Base-by-base conservation (phyloP, 2,113 vertebrate genomes). In the Lophura nycthemera region DNA sequence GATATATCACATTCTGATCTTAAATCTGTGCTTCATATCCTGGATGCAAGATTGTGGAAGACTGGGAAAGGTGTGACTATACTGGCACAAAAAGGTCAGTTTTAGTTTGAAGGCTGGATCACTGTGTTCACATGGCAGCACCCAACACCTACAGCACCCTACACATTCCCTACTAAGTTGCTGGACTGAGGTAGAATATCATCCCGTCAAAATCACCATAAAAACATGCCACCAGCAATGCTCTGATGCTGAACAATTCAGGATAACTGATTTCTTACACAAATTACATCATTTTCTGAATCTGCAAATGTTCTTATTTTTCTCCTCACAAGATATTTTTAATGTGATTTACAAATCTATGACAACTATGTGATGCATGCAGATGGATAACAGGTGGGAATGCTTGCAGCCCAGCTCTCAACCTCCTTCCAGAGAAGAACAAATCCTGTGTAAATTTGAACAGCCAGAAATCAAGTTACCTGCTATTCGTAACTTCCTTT, bases 91-190 rank as follows among this genome's bases (percentile, higher is more conserved):
- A 15, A 4, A 52, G 12, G 27, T 6, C 25, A 45, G 2, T 6
- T 54, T n/a, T 48, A 7, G 10, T 54, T 21, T 42, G n/a, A 4
- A 3, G 71, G 47, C 13, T 78, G n/a, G 8, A 45, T 45, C 15
- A 15, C 11, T 36, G 9, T 11, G 32, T 40, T 69, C 45, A 29
- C 9, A 25, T 0, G 0, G 6, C 50, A 74, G 11, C 0, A 1
- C 34, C 50, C 1, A 2, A 29, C 5, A n/a, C 4, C 4, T 32
- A 22, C 0, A 0, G 2, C 30, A 8, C 36, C 36, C 36, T 36
- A 36, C 36, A 50, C 57, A 11, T 36, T 17, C 8, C 21, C 64
- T 48, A 15, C 7, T 47, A 38, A 24, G 40, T n/a, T 50, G 5
- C 17, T 45, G 52, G 32, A 10, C 8, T 43, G n/a, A 8, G 6